Evolutionary conservation across 2,797 vertebrate genomes (phyloP), one percentile per base, ranked within the genome.

Genomic region (Moxostoma hubbsi): DNA sequence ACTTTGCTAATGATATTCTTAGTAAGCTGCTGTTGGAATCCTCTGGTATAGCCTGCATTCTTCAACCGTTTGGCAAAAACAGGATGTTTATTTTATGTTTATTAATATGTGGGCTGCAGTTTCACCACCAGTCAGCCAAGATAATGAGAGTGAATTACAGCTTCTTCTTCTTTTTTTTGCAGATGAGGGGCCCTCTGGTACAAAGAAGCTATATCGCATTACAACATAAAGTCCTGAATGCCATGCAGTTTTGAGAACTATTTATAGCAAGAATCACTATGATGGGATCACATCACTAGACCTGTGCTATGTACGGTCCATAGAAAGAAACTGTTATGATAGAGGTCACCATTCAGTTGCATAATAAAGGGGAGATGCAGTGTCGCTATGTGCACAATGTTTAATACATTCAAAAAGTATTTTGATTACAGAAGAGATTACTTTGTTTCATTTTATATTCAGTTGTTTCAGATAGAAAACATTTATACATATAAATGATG

Each of bases 131-230:
- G 13, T 53, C 49, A 69, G 53, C 15, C 2, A 2, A 67, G 79
- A 83, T 83, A 87, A 86, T 88, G 80, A 85, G 74, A 80, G 66
- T 50, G 82, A 90, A 89, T 85, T 49, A 86, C 85, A 77, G 83
- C 36, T 36, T 36, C 36, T 36, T 36, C 4, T 36, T 36, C 36
- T 36, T 36, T 83, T 70, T 66, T 85, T 82, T 85, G 86, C 76
- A 86, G 83, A 86, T 59, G 66, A 46, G 36, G 83, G 78, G 78
- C 81, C 77, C 72, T 62, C 71, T 82, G 76, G 73, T 54, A 59
- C 57, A 77, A 70, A 72, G 80, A 24, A 11, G 77, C 75, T 88
- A 86, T 81, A 87, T 87, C 82, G 63, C 84, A 82, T 88, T 81
- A 87, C 77, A 77, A 76, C 77, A 86, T 36, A 82, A 82, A 81